A percentile compares a stretch with the other conserved stretches of the same genome.
Evolutionary conservation across 2,888 invertebrate genomes (phyloP).

Genomic region (Ecdyonurus torrentis): DNA sequence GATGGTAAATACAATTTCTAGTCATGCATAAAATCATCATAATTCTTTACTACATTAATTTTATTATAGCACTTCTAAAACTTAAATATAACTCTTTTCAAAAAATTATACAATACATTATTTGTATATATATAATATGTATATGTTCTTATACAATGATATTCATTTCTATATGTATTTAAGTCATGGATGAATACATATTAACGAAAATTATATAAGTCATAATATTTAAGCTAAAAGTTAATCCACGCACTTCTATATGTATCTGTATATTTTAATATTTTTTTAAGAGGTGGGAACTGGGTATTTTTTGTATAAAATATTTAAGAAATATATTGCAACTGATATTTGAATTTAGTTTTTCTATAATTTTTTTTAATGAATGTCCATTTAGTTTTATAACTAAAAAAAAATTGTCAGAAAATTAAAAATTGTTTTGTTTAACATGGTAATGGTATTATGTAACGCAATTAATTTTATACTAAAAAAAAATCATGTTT

Average conservation of each 20-base stretch:
- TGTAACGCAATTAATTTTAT: too few species aligned
- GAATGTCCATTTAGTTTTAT: neutral
- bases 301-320: too few species aligned
- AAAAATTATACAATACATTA: neutral
- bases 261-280: too few species aligned
- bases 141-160: neutral
- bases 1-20: neutral
- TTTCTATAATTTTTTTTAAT: too few species aligned
- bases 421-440: too few species aligned
- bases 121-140: neutral
- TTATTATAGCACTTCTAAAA: too few species aligned
- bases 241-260: neutral
- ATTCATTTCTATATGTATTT: neutral
- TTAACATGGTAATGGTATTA: too few species aligned
- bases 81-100: neutral
- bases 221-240: neutral
- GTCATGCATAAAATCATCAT: neutral
- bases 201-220: conserved; percentile 3
- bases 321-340: too few species aligned
- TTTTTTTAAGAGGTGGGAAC: too few species aligned
- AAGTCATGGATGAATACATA: neutral
- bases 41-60: neutral
- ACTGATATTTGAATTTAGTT: too few species aligned
- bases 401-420: neutral
- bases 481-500: too few species aligned